Base-by-base conservation (phyloP, 1,140 invertebrate genomes). In the Cryptotermes secundus region DNA sequence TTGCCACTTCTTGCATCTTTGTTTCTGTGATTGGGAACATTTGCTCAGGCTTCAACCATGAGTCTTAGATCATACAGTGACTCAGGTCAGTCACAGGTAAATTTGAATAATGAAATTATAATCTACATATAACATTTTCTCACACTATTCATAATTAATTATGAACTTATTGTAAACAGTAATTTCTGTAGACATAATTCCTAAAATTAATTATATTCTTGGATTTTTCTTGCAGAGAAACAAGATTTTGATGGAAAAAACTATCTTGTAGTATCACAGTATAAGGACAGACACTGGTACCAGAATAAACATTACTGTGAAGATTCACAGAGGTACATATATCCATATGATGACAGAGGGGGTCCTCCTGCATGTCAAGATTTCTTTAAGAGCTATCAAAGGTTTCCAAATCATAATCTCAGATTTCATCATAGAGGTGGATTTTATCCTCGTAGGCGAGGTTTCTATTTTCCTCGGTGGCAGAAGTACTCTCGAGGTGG, bases 151-250 rank as follows among this genome's bases (percentile, higher is more conserved):
- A 42, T 9, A 42, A 4, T 42, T 42, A 12, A 14, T 42, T 4
- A 4, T 42, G 9, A 42, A 42, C 9, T 12, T 42, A 42, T 14
- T 42, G 16, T 42, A 42, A 42, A 42, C 6, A 6, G 38, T 42
- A 42, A 12, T 42, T 42, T 42, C 16, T 3, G 38, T 14, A 42
- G 38, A 42, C 38, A 12, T 42, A 42, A 42, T 42, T 6, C 38
- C 38, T 42, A 14, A 42, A 42, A 14, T 14, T 49, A 49, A 49
- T 49, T 49, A 19, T 49, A 22, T 19, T 49, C 16, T 3, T 49
- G 45, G 45, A 49, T 81, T 81, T 81, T 81, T 38, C 24, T 38
- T 81, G 9, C 80, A 81, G 80, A 45, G 35, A 81, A 81, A n/a
- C 34, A 81, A 81, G 80, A 45, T 35, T 81, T 81, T 72, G 59